Evolutionary conservation across 2,113 vertebrate species (phyloP).

Genomic region (Prunella himalayana): DNA sequence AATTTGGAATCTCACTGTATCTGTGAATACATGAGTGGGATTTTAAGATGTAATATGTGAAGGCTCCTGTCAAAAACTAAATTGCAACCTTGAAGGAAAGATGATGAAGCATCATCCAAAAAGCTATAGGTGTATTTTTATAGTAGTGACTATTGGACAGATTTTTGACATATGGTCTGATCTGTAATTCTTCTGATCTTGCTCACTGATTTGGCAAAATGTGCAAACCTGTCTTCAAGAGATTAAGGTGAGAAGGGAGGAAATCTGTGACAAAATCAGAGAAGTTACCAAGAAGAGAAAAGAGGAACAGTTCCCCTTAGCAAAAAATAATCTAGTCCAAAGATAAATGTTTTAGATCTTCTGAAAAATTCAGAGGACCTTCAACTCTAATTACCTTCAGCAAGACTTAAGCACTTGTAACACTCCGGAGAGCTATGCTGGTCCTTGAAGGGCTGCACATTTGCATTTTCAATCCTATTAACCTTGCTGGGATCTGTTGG

Average conservation of each 20-base stretch:
- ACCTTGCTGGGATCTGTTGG: neutral
- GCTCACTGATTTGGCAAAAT: neutral
- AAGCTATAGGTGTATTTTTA: neutral
- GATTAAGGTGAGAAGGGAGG: neutral
- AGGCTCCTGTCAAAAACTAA: neutral
- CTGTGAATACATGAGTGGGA: neutral
- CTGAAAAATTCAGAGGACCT: conserved; percentile 24
- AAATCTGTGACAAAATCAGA: neutral
- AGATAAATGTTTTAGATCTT: conserved; percentile 7
- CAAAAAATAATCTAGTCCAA: neutral
- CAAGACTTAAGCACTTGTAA: neutral
- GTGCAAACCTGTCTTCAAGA: neutral
- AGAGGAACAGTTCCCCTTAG: neutral
- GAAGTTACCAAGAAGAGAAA: neutral
- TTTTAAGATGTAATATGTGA: neutral
- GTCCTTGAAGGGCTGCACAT: neutral
- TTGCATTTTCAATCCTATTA: neutral
- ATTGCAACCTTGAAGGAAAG: neutral
- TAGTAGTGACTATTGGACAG: neutral
- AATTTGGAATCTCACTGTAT: neutral
- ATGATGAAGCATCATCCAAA: neutral
- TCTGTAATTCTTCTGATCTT: neutral
- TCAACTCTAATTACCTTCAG: conserved; percentile 5
- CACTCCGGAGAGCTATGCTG: neutral
- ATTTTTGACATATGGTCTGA: neutral